A percentile compares a stretch with the other conserved stretches of the same genome.
Conservation (phyloP, 2,113 vertebrate genomes). For the Eonycteris spelaea region DNA sequence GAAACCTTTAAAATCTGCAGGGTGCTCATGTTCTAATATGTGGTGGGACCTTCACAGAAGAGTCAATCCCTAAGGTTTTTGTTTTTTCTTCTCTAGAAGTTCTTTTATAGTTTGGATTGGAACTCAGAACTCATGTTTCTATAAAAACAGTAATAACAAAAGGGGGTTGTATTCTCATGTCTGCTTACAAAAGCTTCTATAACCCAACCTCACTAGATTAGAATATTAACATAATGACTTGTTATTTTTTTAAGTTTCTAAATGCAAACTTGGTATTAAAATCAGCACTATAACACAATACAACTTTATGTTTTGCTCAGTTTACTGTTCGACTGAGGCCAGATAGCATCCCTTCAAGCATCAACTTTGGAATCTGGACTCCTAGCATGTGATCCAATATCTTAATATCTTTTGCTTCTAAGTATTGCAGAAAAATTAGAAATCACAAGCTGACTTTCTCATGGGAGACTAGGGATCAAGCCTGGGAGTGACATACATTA, state of each 20-base stretch:
- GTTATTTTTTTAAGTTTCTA: neutral
- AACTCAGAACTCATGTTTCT: neutral
- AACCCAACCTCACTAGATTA: neutral
- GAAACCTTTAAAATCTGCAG: neutral
- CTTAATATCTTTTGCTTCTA: constrained; percentile 17
- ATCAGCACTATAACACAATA: neutral
- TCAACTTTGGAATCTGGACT: neutral
- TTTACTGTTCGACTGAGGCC: neutral
- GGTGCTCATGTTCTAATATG: neutral
- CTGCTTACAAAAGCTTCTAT: neutral
- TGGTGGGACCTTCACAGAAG: neutral
- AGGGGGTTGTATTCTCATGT: neutral
- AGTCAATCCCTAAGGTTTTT: neutral
- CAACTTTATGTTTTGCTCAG: neutral
- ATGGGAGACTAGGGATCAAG: neutral
- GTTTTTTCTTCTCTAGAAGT: neutral
- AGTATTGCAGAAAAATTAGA: neutral
- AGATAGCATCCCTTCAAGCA: neutral
- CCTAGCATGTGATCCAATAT: neutral
- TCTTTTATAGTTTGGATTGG: neutral
- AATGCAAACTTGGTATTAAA: neutral
- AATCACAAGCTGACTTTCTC: neutral
- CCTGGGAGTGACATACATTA: neutral
- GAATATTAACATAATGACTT: neutral
- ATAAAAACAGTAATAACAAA: neutral